These are phyloP conservation scores for Salminus brasiliensis DNA, from an alignment of 2,113 vertebrate species.

Conservation along the genomic window DNA sequence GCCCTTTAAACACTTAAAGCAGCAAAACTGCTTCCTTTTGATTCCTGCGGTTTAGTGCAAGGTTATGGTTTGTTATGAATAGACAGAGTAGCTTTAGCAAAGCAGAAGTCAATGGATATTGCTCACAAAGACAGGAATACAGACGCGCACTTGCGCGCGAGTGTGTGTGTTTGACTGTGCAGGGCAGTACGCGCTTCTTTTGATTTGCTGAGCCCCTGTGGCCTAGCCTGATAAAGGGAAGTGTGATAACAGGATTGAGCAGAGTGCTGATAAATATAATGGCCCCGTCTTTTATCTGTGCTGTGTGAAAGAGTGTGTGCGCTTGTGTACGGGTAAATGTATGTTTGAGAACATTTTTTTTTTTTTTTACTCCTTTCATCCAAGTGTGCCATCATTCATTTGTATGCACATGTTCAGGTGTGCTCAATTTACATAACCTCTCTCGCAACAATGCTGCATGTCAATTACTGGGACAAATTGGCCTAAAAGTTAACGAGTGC, in stretches of 20 bases:
- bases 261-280: slow-evolving; percentile 41
- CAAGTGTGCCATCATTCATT: neutral
- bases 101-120: neutral
- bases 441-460: neutral
- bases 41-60: too few species aligned
- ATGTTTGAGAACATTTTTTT: neutral
- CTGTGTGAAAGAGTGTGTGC: neutral
- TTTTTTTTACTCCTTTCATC: too few species aligned
- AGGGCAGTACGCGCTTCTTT: slow-evolving; percentile 17
- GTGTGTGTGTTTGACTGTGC: slow-evolving; percentile 2
- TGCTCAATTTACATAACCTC: neutral
- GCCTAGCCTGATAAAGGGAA: slow-evolving; percentile 33
- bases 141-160: neutral
- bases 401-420: neutral
- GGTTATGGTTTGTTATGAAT: neutral
- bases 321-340: neutral
- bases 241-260: slow-evolving; percentile 42
- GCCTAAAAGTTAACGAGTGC: too few species aligned
- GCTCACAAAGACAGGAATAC: neutral
- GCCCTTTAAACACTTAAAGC: too few species aligned
- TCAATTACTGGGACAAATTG: too few species aligned
- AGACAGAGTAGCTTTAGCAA: neutral
- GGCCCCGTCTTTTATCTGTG: slow-evolving; percentile 20
- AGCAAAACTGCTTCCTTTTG: too few species aligned
- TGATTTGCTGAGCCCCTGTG: slow-evolving; percentile 39